Percentiles rank a stretch among this genome's conserved stretches.
phyloP scores from a whole-genome alignment of 2,113 vertebrate genomes.

The Mus spicilegus region DNA sequence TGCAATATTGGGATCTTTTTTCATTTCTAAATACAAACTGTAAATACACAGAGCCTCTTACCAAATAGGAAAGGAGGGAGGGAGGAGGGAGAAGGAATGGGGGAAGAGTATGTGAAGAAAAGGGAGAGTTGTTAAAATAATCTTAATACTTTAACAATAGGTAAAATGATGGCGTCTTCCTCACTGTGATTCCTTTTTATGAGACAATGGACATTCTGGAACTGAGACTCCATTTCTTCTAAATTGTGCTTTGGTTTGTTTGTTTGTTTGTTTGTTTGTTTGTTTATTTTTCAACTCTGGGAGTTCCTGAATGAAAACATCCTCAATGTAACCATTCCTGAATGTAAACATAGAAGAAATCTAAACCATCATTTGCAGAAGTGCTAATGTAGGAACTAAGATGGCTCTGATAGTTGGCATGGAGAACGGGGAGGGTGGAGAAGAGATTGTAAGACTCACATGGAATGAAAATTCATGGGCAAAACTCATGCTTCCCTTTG shows the following conservation, averaged over 20 bases:
- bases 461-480: neutral
- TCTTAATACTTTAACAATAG: neutral
- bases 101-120: neutral
- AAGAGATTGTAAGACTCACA: accelerated
- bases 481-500: neutral
- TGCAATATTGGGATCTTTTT: neutral
- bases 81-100: neutral
- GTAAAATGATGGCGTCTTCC: neutral
- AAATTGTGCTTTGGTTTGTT: neutral
- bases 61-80: too few relatives aligned
- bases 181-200: neutral
- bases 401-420: neutral
- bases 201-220: neutral
- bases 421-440: accelerated
- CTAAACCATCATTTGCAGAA: neutral
- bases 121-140: neutral
- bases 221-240: neutral
- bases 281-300: neutral
- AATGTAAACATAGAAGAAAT: neutral
- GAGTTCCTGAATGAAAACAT: neutral
- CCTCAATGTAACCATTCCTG: neutral
- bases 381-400: neutral
- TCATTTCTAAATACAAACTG: slow-evolving; percentile 6
- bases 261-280: too few relatives aligned
- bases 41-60: neutral